Percentiles rank a stretch among this genome's conserved stretches.
Conservation (phyloP, 2,888 invertebrate genomes). For the Machimus atricapillus region DNA sequence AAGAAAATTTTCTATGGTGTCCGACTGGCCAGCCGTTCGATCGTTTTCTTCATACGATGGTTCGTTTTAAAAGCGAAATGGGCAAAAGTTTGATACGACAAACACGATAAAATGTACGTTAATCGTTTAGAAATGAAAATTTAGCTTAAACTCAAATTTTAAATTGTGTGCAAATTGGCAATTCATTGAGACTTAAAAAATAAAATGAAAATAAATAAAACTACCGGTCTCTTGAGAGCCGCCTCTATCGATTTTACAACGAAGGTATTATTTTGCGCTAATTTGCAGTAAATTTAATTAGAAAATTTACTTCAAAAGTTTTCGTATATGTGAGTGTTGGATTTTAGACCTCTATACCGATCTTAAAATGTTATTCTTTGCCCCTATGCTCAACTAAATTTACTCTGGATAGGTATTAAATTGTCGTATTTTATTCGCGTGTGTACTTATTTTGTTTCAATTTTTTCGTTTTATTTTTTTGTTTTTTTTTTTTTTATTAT, state of each 20-base stretch:
- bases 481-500: neutral
- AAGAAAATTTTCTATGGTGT: too few relatives aligned
- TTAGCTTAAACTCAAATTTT: conserved; percentile 26
- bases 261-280: conserved; percentile 18
- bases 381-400: neutral
- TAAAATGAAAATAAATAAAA: neutral
- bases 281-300: conserved; percentile 40
- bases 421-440: neutral
- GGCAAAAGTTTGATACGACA: conserved; percentile 29
- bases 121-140: neutral
- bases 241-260: neutral
- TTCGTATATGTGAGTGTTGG: neutral
- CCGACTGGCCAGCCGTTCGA: too few relatives aligned
- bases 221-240: too few relatives aligned
- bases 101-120: conserved; percentile 24
- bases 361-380: neutral
- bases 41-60: neutral
- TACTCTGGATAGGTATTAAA: neutral
- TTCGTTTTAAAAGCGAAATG: neutral
- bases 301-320: neutral
- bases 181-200: neutral
- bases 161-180: conserved; percentile 39
- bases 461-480: neutral
- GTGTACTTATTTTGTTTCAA: too few relatives aligned
- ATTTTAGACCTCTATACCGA: neutral